Evolutionary conservation across 92 coral and sea anemone species (phyloP).

Genomic region (Anthopleura xanthogrammica): DNA sequence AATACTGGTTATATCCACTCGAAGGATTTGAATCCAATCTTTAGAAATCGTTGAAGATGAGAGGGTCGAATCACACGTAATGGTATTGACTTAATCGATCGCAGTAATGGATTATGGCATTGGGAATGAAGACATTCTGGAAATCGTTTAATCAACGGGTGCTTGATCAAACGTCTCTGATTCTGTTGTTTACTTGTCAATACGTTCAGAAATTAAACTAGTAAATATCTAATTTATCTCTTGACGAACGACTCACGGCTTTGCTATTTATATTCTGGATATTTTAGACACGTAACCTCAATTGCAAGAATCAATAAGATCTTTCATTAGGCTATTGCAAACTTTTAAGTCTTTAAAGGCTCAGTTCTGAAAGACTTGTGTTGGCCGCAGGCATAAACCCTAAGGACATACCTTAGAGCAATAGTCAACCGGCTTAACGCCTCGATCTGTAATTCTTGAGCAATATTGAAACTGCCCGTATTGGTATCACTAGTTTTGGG

Average conservation of each 20-base stretch:
- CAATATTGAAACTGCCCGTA: no score
- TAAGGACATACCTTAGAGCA: not conserved
- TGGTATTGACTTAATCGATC: slow-evolving; percentile 26
- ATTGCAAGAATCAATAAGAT: not conserved
- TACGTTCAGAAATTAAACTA: not conserved
- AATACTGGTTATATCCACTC: slow-evolving; percentile 11
- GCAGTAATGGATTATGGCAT: slow-evolving; percentile 17
- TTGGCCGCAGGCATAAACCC: not conserved
- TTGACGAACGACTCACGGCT: not conserved
- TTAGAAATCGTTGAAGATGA: slow-evolving; percentile 1
- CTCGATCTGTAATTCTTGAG: not conserved
- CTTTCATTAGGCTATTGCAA: not conserved
- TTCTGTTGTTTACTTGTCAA: not conserved
- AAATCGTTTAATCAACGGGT: not conserved
- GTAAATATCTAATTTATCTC: not conserved
- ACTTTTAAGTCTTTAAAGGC: not conserved
- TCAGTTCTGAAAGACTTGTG: not conserved
- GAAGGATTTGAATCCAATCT: slow-evolving; percentile 29
- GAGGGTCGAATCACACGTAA: slow-evolving; percentile 21
- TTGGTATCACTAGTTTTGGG: no score
- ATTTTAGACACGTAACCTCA: not conserved
- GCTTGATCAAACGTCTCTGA: not conserved
- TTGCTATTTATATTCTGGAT: not conserved
- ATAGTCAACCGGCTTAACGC: not conserved
- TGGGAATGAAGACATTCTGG: slow-evolving; percentile 3